Base-by-base conservation (phyloP, 1,140 invertebrate genomes). In the Mamestra configurata region DNA sequence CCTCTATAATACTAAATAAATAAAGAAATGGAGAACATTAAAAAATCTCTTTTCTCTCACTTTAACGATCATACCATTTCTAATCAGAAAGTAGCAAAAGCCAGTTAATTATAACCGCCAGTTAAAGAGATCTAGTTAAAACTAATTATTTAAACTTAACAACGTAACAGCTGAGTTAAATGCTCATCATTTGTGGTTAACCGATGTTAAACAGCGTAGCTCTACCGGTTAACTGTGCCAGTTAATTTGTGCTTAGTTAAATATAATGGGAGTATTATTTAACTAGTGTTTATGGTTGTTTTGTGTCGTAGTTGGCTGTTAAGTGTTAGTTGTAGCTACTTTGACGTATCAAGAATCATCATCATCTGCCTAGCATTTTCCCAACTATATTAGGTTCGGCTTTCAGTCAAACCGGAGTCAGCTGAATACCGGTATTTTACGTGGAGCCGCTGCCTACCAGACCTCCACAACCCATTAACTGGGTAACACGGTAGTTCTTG, bases 101-200 rank as follows among this genome's bases (percentile, higher is more conserved):
- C 1, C n/a, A 20, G 11, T 20, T 49, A 43, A 68, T 68, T 68
- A 68, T 46, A 68, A 68, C 37, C 35, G 40, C 10, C 64, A 68
- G 37, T 43, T 66, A 66, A 66, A 66, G 37, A 43, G 57, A 15
- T 61, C 61, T 4, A 46, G 37, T 68, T 68, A 68, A 68, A 43
- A 68, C 40, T 46, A 68, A 68, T 68, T 68, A 68, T 68, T 68
- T 46, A 13, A 68, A 68, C 40, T 46, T 24, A 24, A 68, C 64
- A 68, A 64, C 59, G n/a, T 35, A 35, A 61, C 31, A 64, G 59
- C n/a, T 3, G n/a, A 46, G 37, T 61, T 77, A 77, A 76, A 31
- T 40, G 80, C 64, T 18, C 51, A 77, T 83, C 76, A 72, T 80
- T 81, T 80, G 82, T 53, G 82, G 82, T 80, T 53, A 80, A 75